Percentiles rank a stretch among this genome's conserved stretches.
phyloP scores from a whole-genome alignment of 2,888 invertebrate genomes.

The Melinopterus prodromus region DNA sequence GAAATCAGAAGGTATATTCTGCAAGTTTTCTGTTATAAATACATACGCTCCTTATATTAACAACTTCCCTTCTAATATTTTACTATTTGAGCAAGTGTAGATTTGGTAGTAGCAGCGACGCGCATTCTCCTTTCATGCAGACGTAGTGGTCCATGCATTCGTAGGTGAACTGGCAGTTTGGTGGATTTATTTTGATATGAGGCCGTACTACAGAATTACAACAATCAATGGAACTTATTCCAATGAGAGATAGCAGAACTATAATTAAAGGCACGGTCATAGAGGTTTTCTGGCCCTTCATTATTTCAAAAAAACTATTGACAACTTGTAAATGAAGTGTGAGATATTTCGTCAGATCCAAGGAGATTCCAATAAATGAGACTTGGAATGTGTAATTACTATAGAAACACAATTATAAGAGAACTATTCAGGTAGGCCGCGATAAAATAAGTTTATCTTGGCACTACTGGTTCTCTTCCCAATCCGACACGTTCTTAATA shows the following conservation, averaged over 20 bases:
- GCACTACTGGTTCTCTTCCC: too few species aligned
- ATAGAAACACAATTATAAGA: not conserved
- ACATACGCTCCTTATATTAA: too few species aligned
- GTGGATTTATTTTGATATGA: slow-evolving; percentile 10
- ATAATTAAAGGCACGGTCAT: not conserved
- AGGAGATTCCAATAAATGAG: not conserved
- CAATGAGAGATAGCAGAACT: not conserved
- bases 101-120: not conserved
- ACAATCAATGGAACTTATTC: not conserved
- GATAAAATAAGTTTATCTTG: too few species aligned
- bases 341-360: not conserved
- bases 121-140: not conserved
- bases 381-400: not conserved
- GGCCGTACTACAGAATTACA: not conserved
- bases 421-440: not conserved
- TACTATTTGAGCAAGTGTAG: not conserved
- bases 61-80: too few species aligned
- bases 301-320: slow-evolving; percentile 7
- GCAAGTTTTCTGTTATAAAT: too few species aligned
- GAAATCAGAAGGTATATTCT: too few species aligned
- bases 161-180: not conserved
- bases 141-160: slow-evolving; percentile 12
- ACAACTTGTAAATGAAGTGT: not conserved
- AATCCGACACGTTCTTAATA: too few species aligned
- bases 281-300: not conserved